These are phyloP conservation scores for Baryphthengus martii DNA, from an alignment of 2,113 vertebrate species.

Conservation along the genomic window DNA sequence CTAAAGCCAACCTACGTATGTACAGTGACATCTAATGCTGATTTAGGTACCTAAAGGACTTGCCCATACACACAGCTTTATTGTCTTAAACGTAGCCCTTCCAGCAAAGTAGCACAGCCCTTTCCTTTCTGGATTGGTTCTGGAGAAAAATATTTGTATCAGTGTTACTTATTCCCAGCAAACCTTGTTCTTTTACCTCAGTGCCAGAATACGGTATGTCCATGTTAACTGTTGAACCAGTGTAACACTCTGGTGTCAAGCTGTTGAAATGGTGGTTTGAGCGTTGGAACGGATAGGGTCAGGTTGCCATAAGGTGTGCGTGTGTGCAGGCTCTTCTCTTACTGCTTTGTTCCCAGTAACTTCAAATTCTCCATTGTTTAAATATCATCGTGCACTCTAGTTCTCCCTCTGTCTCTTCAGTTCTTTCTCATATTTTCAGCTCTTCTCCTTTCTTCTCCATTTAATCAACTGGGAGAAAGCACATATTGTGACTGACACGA, in stretches of 20 bases:
- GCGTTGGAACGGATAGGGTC: neutral
- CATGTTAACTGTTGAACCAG: neutral
- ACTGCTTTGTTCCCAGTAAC: neutral
- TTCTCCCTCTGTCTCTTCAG: neutral
- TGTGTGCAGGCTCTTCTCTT: neutral
- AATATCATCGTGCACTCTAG: neutral
- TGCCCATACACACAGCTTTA: neutral
- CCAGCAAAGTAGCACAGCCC: neutral
- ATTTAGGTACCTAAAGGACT: slow-evolving; percentile 13
- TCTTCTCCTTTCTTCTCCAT: neutral
- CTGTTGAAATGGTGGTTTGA: neutral
- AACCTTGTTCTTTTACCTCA: neutral
- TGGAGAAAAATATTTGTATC: neutral
- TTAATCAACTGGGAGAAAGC: neutral
- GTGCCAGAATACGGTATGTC: neutral
- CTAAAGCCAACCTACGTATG: neutral
- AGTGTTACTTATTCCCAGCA: neutral
- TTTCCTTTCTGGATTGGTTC: neutral
- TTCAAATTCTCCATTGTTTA: neutral
- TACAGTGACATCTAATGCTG: neutral
- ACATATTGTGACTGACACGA: neutral
- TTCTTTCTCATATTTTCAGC: neutral
- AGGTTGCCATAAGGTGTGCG: neutral
- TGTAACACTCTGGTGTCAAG: neutral
- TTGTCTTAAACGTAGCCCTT: neutral